Conservation (phyloP, 2,888 invertebrate species). For the Petrophora chlorosata region DNA sequence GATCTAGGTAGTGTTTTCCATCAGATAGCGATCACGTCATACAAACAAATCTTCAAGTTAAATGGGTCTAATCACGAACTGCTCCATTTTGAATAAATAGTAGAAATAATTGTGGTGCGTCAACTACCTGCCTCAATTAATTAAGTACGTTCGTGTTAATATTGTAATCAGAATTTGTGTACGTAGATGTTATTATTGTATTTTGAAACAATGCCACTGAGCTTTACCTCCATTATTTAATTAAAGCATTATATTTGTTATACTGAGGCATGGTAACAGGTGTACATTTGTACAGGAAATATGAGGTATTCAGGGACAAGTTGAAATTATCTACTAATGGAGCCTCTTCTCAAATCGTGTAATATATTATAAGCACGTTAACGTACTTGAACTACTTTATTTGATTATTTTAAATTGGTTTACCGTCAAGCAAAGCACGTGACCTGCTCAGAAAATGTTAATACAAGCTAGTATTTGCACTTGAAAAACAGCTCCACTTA, state of each 20-base stretch:
- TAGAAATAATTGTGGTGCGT: background rate
- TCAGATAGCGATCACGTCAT: conserved; percentile 22
- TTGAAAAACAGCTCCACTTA: background rate
- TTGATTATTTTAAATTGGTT: no score
- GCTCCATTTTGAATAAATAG: conserved; percentile 7
- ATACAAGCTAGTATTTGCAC: no score
- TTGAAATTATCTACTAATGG: no score
- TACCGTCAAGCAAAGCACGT: no score
- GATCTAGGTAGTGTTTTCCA: conserved; percentile 11
- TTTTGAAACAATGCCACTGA: conserved; percentile 1
- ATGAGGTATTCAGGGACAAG: background rate
- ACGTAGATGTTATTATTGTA: background rate
- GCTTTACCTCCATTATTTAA: conserved; percentile 9
- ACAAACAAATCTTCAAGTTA: conserved; percentile 16
- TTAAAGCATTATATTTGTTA: conserved; percentile 2
- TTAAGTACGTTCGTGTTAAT: background rate
- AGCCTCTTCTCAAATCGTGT: no score
- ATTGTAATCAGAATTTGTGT: background rate
- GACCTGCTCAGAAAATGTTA: no score
- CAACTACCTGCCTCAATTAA: background rate
- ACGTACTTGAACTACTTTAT: background rate
- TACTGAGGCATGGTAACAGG: background rate
- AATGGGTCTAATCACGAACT: conserved; percentile 23
- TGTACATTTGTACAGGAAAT: conserved; percentile 1
- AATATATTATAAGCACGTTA: no score